Evolutionary conservation across 2,113 vertebrate genomes (phyloP).

Genomic region (Anguilla rostrata): DNA sequence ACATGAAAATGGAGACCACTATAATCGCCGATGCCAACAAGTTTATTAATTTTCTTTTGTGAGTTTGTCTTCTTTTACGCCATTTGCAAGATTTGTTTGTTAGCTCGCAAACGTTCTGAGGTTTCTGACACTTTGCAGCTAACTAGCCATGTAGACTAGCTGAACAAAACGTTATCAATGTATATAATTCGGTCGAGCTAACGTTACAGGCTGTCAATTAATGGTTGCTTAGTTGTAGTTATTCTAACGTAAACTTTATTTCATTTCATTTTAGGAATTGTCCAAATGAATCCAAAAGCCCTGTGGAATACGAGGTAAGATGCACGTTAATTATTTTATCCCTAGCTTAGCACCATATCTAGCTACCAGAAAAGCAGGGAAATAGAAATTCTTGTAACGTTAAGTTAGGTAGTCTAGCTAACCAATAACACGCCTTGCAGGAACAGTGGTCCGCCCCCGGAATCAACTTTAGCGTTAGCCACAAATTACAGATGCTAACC

Average conservation of each 20-base stretch:
- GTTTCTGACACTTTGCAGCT: neutral
- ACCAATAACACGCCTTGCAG: no score
- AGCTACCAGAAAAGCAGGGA: neutral
- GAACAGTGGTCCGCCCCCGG: neutral
- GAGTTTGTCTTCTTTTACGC: constrained; percentile 34
- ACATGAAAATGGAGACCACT: constrained; percentile 47
- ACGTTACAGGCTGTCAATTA: neutral
- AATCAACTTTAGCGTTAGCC: neutral
- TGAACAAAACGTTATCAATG: neutral
- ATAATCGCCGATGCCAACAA: constrained; percentile 39
- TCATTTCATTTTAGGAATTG: constrained; percentile 65
- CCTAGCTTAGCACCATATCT: neutral
- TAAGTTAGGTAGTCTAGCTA: neutral
- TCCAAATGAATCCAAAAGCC: constrained; percentile 54
- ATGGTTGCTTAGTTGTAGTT: neutral
- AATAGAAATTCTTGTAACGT: neutral
- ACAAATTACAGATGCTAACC: neutral
- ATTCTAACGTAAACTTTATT: neutral
- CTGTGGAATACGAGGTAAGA: constrained; percentile 69
- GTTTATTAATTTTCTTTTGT: constrained; percentile 55
- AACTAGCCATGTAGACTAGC: neutral
- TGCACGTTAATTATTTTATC: neutral
- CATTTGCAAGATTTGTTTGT: neutral
- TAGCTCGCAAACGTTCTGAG: constrained; percentile 32
- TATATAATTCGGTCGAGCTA: neutral